Evolutionary conservation across 2,797 vertebrate genomes (phyloP), one percentile per base, ranked within the genome.

Genomic region (Rostrhamus sociabilis): DNA sequence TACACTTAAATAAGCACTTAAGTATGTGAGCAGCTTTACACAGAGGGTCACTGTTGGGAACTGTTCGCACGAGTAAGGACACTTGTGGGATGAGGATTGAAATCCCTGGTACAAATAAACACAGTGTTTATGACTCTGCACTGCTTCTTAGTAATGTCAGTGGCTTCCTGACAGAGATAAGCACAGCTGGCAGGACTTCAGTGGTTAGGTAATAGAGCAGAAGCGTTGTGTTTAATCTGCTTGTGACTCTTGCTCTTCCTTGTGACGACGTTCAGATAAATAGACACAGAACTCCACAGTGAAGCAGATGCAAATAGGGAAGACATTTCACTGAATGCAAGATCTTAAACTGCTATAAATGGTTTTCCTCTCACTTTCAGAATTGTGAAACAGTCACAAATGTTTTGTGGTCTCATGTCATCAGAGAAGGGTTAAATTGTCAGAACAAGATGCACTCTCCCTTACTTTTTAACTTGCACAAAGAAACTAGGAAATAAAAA

Each of bases 111-210:
- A 63, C 79, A 68, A 91, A 72, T 60, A 83, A 94, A 80, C 52
- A 18, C 67, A 27, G 9, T 83, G 48, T 80, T 90, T 92, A 53
- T 68, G 59, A 53, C 53, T 72, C 53, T 72, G 45, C 66, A 27
- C 11, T 48, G 14, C 83, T 84, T 84, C 81, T 80, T 86, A 81
- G 26, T 56, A 72, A n/a, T 68, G 60, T 78, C 42, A 43, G 66
- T 62, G 38, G 32, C 78, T 89, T 96, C 48, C 73, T 72, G 73
- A 68, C 17, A 10, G 92, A 90, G 62, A 89, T 80, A 94, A 95
- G 53, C 42, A 8, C 62, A 81, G 68, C 79, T 95, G 93, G 92
- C 92, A 95, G 79, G 76, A 72, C 79, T 92, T 93, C 79, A 84
- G 76, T 50, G 5, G 21, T 93, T 95, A 95, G 83, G 53, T 95